Conservation (phyloP, 64 coral and sea anemone species). For the Anthopleura sola region DNA sequence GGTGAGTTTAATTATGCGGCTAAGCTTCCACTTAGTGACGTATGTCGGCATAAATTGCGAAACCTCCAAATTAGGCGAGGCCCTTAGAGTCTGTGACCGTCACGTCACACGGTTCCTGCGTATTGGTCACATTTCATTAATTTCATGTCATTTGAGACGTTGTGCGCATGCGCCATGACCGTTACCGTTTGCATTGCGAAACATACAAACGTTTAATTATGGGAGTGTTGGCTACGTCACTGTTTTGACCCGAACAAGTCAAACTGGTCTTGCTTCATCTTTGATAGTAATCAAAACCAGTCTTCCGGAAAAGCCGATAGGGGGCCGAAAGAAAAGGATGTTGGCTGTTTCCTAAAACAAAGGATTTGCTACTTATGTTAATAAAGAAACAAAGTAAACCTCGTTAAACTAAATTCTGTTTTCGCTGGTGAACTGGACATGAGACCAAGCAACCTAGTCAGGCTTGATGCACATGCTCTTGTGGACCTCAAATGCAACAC, state of each 20-base stretch:
- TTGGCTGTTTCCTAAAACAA: not conserved
- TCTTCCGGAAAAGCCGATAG: not conserved
- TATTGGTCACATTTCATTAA: not conserved
- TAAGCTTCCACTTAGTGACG: not conserved
- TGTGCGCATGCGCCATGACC: not conserved
- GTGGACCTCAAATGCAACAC: not conserved
- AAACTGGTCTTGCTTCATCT: not conserved
- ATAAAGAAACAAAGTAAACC: not conserved
- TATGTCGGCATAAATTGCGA: not conserved
- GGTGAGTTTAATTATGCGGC: not conserved
- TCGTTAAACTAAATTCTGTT: not conserved
- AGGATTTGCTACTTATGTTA: not conserved
- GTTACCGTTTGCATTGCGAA: not conserved
- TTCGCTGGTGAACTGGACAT: not conserved
- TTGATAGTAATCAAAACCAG: not conserved
- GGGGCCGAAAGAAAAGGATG: not conserved
- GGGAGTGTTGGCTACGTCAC: constrained; percentile 12
- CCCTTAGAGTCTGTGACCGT: not conserved
- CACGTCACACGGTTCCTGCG: not conserved
- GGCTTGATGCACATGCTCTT: not conserved
- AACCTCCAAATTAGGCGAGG: constrained; percentile 3
- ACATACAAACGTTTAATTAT: not conserved
- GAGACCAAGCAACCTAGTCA: not conserved
- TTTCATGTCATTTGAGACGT: not conserved
- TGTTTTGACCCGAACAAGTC: not conserved